These are phyloP conservation scores for Coelinius sp. DNA, from an alignment of 2,888 invertebrate genomes.

Conservation along the genomic window DNA sequence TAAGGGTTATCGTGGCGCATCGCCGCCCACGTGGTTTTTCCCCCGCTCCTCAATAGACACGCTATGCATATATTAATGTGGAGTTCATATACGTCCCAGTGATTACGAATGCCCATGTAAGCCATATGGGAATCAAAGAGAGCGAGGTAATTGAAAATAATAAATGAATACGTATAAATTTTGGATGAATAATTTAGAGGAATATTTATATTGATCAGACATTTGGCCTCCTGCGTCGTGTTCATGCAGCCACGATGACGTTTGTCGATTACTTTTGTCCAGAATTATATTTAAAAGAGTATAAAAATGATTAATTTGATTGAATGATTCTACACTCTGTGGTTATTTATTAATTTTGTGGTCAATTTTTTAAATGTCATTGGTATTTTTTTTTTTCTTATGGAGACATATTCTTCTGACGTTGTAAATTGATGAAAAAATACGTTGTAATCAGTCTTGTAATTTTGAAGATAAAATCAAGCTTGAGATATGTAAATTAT, in stretches of 20 bases:
- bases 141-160: constrained; percentile 26
- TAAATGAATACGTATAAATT: not conserved
- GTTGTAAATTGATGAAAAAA: constrained; percentile 13
- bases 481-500: constrained; percentile 15
- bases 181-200: not conserved
- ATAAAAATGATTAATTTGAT: not conserved
- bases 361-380: not conserved
- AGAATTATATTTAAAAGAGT: constrained; percentile 4
- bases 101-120: constrained; percentile 21
- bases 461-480: not conserved
- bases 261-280: constrained; percentile 4
- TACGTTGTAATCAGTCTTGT: constrained; percentile 11
- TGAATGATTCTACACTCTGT: not conserved
- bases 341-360: not conserved
- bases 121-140: constrained; percentile 8
- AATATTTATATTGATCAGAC: constrained; percentile 4
- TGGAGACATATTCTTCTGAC: not conserved
- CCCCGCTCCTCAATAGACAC: constrained; percentile 28
- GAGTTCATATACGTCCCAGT: constrained; percentile 21
- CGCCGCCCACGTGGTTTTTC: constrained; percentile 33
- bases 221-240: constrained; percentile 16
- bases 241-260: constrained; percentile 1
- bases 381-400: constrained; percentile 9
- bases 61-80: constrained; percentile 30
- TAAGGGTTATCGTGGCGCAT: constrained; percentile 24